phyloP scores from a whole-genome alignment of 1,140 invertebrate genomes.

The Megathymus violae region DNA sequence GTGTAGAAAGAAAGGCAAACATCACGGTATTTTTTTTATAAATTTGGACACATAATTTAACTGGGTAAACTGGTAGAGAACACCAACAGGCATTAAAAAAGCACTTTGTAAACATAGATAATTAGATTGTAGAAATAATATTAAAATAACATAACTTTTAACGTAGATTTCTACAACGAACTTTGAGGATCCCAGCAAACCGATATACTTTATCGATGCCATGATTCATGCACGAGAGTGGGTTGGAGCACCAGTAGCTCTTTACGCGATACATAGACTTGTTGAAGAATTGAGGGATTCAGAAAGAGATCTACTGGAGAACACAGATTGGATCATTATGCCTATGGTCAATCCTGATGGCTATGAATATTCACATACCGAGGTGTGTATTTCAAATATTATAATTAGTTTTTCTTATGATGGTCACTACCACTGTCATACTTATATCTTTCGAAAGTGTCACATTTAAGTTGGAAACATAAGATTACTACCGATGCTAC shows the following conservation, averaged over 20 bases:
- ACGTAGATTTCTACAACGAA: constrained; percentile 53
- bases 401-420: background rate
- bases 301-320: constrained; percentile 54
- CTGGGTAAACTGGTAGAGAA: too few species aligned
- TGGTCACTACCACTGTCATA: too few species aligned
- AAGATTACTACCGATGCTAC: too few species aligned
- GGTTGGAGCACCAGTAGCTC: constrained; percentile 85
- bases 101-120: too few species aligned
- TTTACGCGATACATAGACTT: constrained; percentile 85
- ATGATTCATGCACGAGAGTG: constrained; percentile 88
- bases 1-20: too few species aligned
- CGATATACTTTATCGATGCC: constrained; percentile 78
- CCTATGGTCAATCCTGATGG: constrained; percentile 85
- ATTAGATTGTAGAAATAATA: too few species aligned
- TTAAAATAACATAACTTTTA: background rate
- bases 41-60: too few species aligned
- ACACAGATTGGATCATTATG: constrained; percentile 77
- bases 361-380: constrained; percentile 75
- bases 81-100: too few species aligned
- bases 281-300: constrained; percentile 78
- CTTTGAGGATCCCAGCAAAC: constrained; percentile 50
- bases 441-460: too few species aligned
- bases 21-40: too few species aligned
- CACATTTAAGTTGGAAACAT: too few species aligned
- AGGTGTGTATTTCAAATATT: constrained; percentile 38